Percentiles rank a stretch among this genome's conserved stretches.
Evolutionary conservation across 1,140 invertebrate species (phyloP).

Genomic region (Drosophila nigrodunni): DNA sequence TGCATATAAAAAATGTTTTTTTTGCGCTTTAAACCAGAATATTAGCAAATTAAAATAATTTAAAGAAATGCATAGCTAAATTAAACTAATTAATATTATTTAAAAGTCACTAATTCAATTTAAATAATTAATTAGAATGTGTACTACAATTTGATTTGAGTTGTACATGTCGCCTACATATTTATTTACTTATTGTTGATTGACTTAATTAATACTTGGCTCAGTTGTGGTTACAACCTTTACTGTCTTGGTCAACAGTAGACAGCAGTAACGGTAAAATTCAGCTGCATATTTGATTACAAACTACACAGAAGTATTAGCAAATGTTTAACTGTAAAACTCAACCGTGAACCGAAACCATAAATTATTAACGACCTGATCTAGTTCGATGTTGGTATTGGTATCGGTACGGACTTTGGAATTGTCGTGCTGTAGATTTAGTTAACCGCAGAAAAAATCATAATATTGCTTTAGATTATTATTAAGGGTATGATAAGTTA

Average conservation of each 20-base stretch:
- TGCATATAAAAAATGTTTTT: too few relatives aligned
- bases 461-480: constrained; percentile 10
- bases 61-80: too few relatives aligned
- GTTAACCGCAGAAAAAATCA: not conserved
- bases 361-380: not conserved
- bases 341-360: not conserved
- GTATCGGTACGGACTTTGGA: not conserved
- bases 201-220: not conserved
- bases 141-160: too few relatives aligned
- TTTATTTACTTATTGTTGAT: not conserved
- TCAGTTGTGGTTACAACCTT: not conserved
- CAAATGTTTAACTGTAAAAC: not conserved
- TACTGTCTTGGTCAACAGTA: not conserved
- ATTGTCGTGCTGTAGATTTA: not conserved
- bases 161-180: too few relatives aligned
- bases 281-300: not conserved
- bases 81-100: too few relatives aligned
- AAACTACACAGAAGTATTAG: constrained; percentile 6
- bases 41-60: too few relatives aligned
- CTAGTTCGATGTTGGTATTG: not conserved
- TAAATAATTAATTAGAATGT: too few relatives aligned
- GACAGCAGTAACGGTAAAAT: not conserved
- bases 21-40: too few relatives aligned
- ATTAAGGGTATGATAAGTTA: not conserved
- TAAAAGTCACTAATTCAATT: too few relatives aligned